Conservation (phyloP, 2,797 vertebrate genomes). For the Myotis findleyi region DNA sequence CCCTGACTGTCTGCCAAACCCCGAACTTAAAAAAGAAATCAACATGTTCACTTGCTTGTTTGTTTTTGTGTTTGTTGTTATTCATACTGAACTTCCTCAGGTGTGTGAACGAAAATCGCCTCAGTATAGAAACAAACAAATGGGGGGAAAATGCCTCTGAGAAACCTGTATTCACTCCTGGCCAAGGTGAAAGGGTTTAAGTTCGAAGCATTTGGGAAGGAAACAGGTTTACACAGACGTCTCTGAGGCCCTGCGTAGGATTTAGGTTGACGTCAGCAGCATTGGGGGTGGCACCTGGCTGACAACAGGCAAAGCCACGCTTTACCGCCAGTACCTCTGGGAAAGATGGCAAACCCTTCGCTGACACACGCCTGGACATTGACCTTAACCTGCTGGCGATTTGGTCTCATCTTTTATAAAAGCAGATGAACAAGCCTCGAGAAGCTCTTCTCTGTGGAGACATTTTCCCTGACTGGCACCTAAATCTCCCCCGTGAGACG, state of each 20-base stretch:
- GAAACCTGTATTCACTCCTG: neutral
- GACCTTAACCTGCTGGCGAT: neutral
- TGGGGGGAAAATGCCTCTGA: neutral
- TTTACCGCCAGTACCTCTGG: neutral
- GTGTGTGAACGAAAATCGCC: neutral
- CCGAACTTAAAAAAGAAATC: neutral
- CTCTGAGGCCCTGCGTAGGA: neutral
- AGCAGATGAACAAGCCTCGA: neutral
- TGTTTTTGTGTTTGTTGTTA: neutral
- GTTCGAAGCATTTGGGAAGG: conserved; percentile 2
- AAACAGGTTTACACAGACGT: neutral
- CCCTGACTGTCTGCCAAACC: neutral
- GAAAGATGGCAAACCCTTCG: neutral
- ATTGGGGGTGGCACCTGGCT: neutral
- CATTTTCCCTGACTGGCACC: conserved; percentile 35
- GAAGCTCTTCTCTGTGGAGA: neutral
- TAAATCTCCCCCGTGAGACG: conserved; percentile 48
- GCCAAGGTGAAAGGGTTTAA: conserved; percentile 17
- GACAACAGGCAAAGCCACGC: conserved; percentile 17
- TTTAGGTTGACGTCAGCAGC: conserved; percentile 9
- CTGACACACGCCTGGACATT: neutral
- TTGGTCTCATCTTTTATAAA: neutral
- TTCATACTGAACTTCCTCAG: neutral
- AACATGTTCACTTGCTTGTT: neutral
- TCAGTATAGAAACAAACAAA: neutral